Evolutionary conservation across 2,797 vertebrate genomes (phyloP), one percentile per base, ranked within the genome.

Genomic region (Crocodylus rhombifer): DNA sequence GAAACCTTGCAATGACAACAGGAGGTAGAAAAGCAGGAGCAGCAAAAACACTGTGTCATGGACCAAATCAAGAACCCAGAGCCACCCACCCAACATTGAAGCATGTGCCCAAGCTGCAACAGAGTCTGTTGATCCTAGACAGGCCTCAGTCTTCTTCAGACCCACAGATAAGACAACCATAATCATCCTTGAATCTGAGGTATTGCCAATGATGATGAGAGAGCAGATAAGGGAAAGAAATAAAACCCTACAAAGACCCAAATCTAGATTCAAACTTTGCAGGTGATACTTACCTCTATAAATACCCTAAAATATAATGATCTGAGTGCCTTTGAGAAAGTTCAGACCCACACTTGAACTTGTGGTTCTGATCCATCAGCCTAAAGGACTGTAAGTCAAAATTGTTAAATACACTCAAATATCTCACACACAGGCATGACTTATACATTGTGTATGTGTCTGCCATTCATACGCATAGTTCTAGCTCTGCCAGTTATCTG

Each of bases 381-480:
- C 83, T 87, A 58, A 86, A 93, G 80, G 88, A 80, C 36, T 20
- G 61, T 2, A 51, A 16, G 33, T 84, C 6, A 87, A 84, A 25
- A 87, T n/a, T 10, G 80, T 42, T 82, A 92, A 87, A 82, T 9
- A 84, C 87, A 20, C 82, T 93, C 30, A 88, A 71, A 77, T 2
- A n/a, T 4, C 84, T n/a, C 74, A 56, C 76, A 77, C n/a, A 57
- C 1, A 2, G 69, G 95, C 87, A 36, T 33, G 80, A 78, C 12
- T 85, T 33, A 85, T 86, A 82, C 3, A 77, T 74, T 8, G 20
- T 33, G 3, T 7, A 23, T 11, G 58, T 86, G 57, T 9, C 67
- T 12, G 21, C 36, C 30, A 69, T 12, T 11, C n/a, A 10, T 57
- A 76, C 4, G 2, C 26, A 36, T 76, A 76, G 25, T 33, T 20